These are phyloP conservation scores for Teleogryllus oceanicus DNA, from an alignment of 2,888 invertebrate species.

Conservation along the genomic window DNA sequence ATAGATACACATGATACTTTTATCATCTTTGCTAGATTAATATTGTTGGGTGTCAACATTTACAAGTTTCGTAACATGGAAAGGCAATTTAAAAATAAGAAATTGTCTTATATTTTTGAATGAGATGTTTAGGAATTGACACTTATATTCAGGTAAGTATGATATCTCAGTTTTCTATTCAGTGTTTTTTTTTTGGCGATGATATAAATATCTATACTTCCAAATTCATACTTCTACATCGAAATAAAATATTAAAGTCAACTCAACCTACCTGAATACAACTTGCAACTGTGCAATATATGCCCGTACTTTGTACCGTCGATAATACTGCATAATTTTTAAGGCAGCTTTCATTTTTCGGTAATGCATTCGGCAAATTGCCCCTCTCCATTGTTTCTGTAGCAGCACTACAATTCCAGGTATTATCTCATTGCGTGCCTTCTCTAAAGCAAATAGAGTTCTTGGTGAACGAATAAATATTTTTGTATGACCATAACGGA, in stretches of 20 bases:
- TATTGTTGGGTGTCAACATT: too few relatives aligned
- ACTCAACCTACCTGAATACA: conserved; percentile 54
- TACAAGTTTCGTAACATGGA: too few relatives aligned
- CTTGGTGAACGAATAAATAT: conserved; percentile 90
- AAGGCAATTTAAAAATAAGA: too few relatives aligned
- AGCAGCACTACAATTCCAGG: conserved; percentile 88
- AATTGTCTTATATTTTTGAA: too few relatives aligned
- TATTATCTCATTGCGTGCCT: conserved; percentile 78
- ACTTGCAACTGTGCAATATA: conserved; percentile 65
- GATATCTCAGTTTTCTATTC: background rate
- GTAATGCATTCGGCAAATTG: conserved; percentile 72
- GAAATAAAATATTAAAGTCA: too few relatives aligned
- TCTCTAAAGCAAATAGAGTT: conserved; percentile 86
- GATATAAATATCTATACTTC: background rate
- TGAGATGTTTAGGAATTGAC: too few relatives aligned
- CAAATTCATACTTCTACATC: background rate
- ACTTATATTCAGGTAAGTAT: too few relatives aligned
- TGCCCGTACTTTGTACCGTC: conserved; percentile 68
- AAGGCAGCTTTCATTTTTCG: conserved; percentile 82
- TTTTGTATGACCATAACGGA: conserved; percentile 93
- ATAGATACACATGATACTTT: too few relatives aligned
- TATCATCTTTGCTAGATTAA: too few relatives aligned
- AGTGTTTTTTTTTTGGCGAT: background rate
- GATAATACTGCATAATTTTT: conserved; percentile 76
- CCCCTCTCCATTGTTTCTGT: conserved; percentile 93